These are phyloP conservation scores for Salmo trutta DNA, from an alignment of 2,797 vertebrate species.

Conservation along the genomic window DNA sequence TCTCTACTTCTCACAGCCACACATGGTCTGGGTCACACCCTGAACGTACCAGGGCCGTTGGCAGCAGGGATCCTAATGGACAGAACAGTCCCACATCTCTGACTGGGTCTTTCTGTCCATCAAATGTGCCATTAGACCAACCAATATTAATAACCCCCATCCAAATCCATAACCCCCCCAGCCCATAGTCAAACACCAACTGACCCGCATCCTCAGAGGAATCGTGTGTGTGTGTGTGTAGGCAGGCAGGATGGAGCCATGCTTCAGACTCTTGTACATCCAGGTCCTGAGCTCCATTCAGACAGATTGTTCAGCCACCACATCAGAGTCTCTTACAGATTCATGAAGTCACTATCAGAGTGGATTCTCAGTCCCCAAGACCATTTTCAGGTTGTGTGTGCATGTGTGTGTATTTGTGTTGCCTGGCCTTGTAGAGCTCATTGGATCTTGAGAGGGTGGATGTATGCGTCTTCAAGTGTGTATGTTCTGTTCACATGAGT, in stretches of 20 bases:
- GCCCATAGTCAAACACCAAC: conserved; percentile 4
- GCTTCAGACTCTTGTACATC: conserved; percentile 44
- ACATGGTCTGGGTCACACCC: not conserved
- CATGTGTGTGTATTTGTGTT: not conserved
- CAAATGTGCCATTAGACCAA: not conserved
- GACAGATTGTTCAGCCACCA: conserved; percentile 59
- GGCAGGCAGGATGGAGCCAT: conserved; percentile 25
- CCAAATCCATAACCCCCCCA: not conserved
- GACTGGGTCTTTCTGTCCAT: no score
- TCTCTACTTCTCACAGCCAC: not conserved
- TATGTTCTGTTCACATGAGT: conserved; percentile 18
- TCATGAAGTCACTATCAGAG: conserved; percentile 57
- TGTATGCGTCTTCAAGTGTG: conserved; percentile 15
- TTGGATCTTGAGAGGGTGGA: conserved; percentile 12
- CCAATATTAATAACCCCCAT: not conserved
- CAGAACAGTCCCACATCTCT: not conserved
- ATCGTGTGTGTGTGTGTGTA: conserved; percentile 2
- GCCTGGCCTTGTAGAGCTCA: not conserved
- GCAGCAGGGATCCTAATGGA: not conserved
- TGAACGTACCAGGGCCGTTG: not conserved
- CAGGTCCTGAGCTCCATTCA: conserved; percentile 61
- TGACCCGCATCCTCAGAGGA: not conserved
- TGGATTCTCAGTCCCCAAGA: conserved; percentile 27
- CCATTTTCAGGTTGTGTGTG: not conserved
- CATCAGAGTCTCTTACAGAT: conserved; percentile 49